Conservation (phyloP, 2,113 vertebrate genomes). For the Felis catus region F.catus_Fca126_mat1.0 CM031413.1:62573501-62574000, state of each 20-base stretch:
- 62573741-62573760: not conserved
- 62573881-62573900: not conserved
- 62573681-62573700: not conserved
- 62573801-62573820: not conserved
- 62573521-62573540: too few species aligned
- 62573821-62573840: fast-evolving
- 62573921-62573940: not conserved
- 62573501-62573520: fast-evolving
- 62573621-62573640: fast-evolving
- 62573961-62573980: too few species aligned
- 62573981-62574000: not conserved
- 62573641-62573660: too few species aligned
- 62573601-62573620: not conserved
- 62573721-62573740: too few species aligned
- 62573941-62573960: not conserved
- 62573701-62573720: not conserved
- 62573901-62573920: fast-evolving
- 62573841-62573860: too few species aligned
- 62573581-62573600: fast-evolving
- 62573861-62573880: not conserved
- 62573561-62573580: not conserved
- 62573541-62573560: not conserved
- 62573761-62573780: fast-evolving
- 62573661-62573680: not conserved
- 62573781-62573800: not conserved